These are phyloP conservation scores for Andinoacara biseriatus DNA, from an alignment of 2,113 vertebrate genomes.

Conservation along the genomic window DNA sequence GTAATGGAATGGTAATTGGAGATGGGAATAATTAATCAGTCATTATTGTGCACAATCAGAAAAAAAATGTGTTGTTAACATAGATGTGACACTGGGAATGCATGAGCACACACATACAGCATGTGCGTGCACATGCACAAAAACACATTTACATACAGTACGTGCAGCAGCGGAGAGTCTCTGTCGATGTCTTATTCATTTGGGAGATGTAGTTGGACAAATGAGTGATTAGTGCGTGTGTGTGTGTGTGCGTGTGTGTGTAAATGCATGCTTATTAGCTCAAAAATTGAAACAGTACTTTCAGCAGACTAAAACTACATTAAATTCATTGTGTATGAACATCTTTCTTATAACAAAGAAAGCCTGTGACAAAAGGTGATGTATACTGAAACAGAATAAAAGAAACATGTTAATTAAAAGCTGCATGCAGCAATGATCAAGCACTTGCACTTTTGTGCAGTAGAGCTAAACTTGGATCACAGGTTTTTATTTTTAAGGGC, in stretches of 20 bases:
- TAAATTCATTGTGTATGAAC: not conserved
- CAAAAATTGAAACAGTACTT: not conserved
- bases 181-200: conserved; percentile 7
- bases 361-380: not conserved
- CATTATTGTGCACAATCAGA: conserved; percentile 69
- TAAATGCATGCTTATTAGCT: not conserved
- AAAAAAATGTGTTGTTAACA: conserved; percentile 69
- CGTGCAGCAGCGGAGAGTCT: not conserved
- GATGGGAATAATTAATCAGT: conserved; percentile 76
- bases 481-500: not conserved
- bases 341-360: not conserved
- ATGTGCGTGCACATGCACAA: not conserved
- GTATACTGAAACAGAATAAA: not conserved
- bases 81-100: conserved; percentile 47
- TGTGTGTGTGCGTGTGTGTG: not conserved
- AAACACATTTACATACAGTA: not conserved
- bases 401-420: not conserved
- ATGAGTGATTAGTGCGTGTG: conserved; percentile 9
- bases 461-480: no score
- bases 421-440: not conserved
- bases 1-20: conserved; percentile 76
- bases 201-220: conserved; percentile 6
- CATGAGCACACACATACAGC: not conserved
- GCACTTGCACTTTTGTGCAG: not conserved
- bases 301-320: not conserved